Base-by-base conservation (phyloP, 2,113 vertebrate species). In the Bungarus multicinctus region DNA sequence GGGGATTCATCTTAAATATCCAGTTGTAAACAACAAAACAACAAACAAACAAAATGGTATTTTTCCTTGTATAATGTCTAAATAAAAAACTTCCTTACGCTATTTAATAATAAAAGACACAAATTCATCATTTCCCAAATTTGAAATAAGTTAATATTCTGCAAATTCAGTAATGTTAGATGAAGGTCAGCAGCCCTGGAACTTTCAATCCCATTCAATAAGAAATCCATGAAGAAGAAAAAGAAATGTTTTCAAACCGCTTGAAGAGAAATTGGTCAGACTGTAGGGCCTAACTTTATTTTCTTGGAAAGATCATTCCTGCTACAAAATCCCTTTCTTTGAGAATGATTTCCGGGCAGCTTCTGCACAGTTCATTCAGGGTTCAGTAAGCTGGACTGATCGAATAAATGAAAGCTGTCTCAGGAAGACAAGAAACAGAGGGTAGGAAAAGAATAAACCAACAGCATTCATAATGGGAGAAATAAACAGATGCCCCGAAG, bases 131-230 rank as follows among this genome's bases (percentile, higher is more conserved):
- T 14, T 81, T 39, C 16, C 6, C 69, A 81, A 81, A 81, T 39
- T 34, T 81, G 74, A 43, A 22, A 39, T 39, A 39, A 39, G 2
- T 39, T 7, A 81, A 81, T 81, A 39, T 81, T 43, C 74, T 81
- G 74, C 34, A 81, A 39, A 81, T 18, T 81, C 34, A 81, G 18
- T 39, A 81, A 18, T 81, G 74, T 39, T 39, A 39, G 74, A 39
- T 8, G 74, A 81, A 81, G 34, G 85, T 47, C 85, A 87, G 55
- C 25, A 87, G 47, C 57, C 45, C 14, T 12, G 47, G 86, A 85
- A n/a, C 60, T 91, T 88, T 43, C n/a, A 27, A 91, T 69, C 50
- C 25, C 87, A 91, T 93, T 88, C 47, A 30, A 50, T 88, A 91
- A 91, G 20, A 39, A 54, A 93, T 52, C 34, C 69, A 43, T 23